These are phyloP conservation scores for Harmothoe impar DNA, from an alignment of 2,888 invertebrate genomes.

Conservation along the genomic window DNA sequence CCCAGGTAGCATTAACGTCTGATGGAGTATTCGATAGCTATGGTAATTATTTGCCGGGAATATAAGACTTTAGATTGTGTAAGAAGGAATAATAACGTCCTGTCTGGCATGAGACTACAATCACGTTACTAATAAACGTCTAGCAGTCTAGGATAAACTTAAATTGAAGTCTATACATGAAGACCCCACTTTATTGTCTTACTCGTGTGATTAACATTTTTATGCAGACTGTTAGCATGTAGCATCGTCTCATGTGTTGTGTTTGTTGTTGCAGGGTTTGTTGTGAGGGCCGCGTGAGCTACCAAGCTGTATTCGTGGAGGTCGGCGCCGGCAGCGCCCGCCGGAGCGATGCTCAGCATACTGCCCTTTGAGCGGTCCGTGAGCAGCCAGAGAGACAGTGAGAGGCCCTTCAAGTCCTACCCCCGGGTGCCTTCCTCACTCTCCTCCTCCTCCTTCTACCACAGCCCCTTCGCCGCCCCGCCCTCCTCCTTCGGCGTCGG, in stretches of 20 bases:
- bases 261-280: conserved; percentile 7
- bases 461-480: conserved; percentile 49
- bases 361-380: conserved; percentile 65
- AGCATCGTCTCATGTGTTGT: no score
- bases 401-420: conserved; percentile 71
- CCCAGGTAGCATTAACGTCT: not conserved
- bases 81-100: no score
- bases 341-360: conserved; percentile 65
- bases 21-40: no score
- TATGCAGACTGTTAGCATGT: no score
- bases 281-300: not conserved
- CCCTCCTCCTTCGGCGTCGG: conserved; percentile 56
- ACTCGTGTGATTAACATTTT: no score
- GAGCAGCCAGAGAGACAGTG: conserved; percentile 63
- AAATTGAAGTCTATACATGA: no score
- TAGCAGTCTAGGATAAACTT: no score
- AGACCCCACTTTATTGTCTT: no score
- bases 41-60: no score
- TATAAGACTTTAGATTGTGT: no score
- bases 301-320: conserved; percentile 56
- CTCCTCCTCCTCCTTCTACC: conserved; percentile 50
- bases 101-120: no score
- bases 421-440: conserved; percentile 63
- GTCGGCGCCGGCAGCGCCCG: conserved; percentile 58
- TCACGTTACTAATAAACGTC: no score